A percentile compares a stretch with the other conserved stretches of the same genome.
Conservation (phyloP, 2,888 invertebrate genomes). For the Silvanus unidentatus region DNA sequence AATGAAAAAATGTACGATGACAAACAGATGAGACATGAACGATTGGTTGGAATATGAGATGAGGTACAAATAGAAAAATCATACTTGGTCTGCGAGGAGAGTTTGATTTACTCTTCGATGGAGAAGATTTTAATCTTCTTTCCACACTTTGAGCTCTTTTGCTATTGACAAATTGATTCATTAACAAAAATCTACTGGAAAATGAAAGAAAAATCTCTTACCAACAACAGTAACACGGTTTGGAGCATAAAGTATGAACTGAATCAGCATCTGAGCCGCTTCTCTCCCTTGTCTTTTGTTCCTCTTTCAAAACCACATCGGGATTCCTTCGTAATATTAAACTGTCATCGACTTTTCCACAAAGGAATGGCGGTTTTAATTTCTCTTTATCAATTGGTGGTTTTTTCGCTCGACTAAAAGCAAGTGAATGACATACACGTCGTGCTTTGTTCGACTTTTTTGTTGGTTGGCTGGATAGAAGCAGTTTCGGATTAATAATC, state of each 20-base stretch:
- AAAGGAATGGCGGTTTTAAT: background rate
- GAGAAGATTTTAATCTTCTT: conserved; percentile 9
- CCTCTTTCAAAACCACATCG: conserved; percentile 19
- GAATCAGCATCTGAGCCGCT: background rate
- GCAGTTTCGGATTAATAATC: conserved; percentile 44
- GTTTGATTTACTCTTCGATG: conserved; percentile 2
- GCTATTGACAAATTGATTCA: conserved; percentile 5
- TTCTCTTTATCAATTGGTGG: background rate
- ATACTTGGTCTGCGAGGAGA: conserved; percentile 4
- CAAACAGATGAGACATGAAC: no score
- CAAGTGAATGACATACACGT: conserved; percentile 32
- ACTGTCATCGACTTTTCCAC: conserved; percentile 3
- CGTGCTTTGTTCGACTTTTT: conserved; percentile 10
- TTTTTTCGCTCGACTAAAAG: conserved; percentile 19
- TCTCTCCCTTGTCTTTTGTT: conserved; percentile 4
- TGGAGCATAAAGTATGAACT: background rate
- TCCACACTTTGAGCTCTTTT: conserved; percentile 10
- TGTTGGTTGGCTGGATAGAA: conserved; percentile 30
- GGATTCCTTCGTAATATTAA: conserved; percentile 26
- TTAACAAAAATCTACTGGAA: no score
- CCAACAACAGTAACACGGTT: conserved; percentile 10
- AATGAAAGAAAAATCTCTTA: background rate
- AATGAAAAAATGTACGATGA: no score
- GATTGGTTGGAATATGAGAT: no score
- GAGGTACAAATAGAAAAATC: no score